These are phyloP conservation scores for Chionomys nivalis DNA, from an alignment of 2,113 vertebrate species.

Conservation along the genomic window DNA sequence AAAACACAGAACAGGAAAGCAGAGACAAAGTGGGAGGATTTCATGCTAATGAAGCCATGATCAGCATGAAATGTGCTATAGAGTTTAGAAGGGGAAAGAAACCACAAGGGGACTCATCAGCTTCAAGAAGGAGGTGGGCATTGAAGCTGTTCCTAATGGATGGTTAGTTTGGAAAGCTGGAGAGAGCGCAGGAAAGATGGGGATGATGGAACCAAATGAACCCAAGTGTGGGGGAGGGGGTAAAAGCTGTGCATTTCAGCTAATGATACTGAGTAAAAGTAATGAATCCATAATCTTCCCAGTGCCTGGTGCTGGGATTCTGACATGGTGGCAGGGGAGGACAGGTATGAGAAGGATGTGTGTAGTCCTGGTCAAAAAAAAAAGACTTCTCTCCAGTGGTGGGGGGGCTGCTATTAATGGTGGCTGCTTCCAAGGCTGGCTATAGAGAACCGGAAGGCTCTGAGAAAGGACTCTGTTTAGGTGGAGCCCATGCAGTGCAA, in stretches of 20 bases:
- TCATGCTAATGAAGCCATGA: background rate
- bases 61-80: background rate
- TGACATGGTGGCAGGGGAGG: background rate
- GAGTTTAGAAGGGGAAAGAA: background rate
- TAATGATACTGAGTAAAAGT: background rate
- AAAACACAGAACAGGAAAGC: background rate
- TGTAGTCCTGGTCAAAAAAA: rapidly evolving
- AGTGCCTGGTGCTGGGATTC: background rate
- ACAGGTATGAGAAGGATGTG: background rate
- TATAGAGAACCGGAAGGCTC: background rate
- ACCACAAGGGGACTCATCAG: background rate
- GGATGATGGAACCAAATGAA: background rate
- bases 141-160: background rate
- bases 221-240: background rate
- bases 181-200: background rate
- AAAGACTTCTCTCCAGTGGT: background rate
- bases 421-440: background rate
- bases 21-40: background rate
- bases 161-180: background rate
- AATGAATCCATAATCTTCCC: background rate
- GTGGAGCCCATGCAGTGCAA: too few species aligned
- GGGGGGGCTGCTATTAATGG: too few species aligned
- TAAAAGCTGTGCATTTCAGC: background rate
- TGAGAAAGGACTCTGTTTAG: too few species aligned
- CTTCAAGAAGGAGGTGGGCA: background rate